Evolutionary conservation across 2,888 invertebrate species (phyloP), one percentile per base, ranked within the genome.

Genomic region (Ischnura elegans): DNA sequence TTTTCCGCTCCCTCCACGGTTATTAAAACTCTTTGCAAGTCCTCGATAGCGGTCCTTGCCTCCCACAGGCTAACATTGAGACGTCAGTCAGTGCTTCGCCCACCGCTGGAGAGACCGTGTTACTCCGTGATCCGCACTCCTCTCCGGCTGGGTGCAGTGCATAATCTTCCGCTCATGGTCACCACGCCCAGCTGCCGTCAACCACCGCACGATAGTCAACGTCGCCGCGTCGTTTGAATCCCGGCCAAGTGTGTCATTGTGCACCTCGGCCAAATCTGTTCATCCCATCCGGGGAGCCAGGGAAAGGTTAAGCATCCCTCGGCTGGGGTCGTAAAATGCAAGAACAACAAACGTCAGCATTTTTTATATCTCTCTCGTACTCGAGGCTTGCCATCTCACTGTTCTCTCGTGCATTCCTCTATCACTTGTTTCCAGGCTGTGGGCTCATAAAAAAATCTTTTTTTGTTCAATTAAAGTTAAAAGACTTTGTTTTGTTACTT

Each of bases 231-330:
- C 61, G 51, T 36, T 51, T 36, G 87, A 55, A 51, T 51, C 55
- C 13, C 42, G 13, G 87, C 87, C 87, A 87, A 87, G 42, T 87
- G 55, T 61, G 87, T 61, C 87, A 87, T 29, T 47, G 46, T 19
- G 45, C 46, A 16, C 13, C 6, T 42, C n/a, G 61, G n/a, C n/a
- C n/a, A 61, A n/a, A 61, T 61, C 61, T 61, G 25, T 61, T 8
- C n/a, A 5, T 61, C 61, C 51, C 8, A 51, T 51, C 51, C 19
- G 13, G 19, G 19, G 8, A 51, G 8, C 61, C 61, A 1, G 4
- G 8, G 61, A 61, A 61, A n/a, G 61, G 61, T 61, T 61, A n/a
- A 61, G 25, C n/a, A 61, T 61, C n/a, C 61, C 61, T n/a, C 21
- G 61, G 25, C 21, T 61, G 10, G n/a, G n/a, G n/a, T n/a, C 61